Conservation (phyloP, 2,797 vertebrate species). For the Semotilus atromaculatus region DNA sequence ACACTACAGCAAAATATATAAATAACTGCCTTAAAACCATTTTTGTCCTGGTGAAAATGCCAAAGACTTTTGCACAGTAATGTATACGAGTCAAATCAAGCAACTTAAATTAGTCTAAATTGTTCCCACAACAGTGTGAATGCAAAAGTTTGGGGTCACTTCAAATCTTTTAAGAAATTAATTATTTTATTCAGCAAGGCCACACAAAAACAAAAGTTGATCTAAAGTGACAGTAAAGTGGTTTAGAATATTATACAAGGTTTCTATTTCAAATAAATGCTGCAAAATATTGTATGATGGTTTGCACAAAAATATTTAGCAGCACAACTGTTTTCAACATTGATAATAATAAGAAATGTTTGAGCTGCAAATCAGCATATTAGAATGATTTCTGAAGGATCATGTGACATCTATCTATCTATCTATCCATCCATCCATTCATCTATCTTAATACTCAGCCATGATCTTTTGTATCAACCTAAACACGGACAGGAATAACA, state of each 20-base stretch:
- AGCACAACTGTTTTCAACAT: not conserved
- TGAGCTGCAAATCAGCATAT: not conserved
- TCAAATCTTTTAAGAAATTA: too few relatives aligned
- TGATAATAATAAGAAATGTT: not conserved
- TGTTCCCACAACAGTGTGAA: not conserved
- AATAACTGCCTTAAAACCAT: too few relatives aligned
- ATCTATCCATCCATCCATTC: too few relatives aligned
- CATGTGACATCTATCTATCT: too few relatives aligned
- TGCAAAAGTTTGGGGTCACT: not conserved
- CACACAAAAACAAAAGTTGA: not conserved
- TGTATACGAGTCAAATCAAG: not conserved
- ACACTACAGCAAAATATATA: too few relatives aligned
- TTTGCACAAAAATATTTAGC: not conserved
- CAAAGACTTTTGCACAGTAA: too few relatives aligned
- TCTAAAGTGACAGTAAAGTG: not conserved
- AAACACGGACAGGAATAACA: not conserved
- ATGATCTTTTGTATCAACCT: not conserved
- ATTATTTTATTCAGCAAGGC: not conserved
- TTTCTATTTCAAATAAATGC: not conserved
- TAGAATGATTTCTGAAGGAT: not conserved
- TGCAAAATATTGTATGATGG: too few relatives aligned
- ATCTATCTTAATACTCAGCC: not conserved
- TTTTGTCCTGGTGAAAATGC: too few relatives aligned
- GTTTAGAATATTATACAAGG: not conserved
- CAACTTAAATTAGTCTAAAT: not conserved